phyloP scores from a whole-genome alignment of 1,140 invertebrate species.

The Musca vetustissima region DNA sequence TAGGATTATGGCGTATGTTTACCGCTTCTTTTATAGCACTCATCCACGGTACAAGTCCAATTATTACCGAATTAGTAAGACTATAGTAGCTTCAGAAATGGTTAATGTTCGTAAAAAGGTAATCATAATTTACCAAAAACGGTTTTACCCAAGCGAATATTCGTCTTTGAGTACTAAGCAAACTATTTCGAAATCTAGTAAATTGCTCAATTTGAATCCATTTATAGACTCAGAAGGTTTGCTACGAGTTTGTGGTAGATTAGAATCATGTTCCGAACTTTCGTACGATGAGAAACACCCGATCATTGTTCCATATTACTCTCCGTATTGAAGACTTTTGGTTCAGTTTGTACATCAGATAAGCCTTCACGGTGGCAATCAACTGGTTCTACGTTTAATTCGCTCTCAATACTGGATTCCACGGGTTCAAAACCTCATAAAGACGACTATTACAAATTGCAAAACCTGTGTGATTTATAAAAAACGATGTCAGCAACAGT shows the following conservation, averaged over 20 bases:
- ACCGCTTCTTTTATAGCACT: no score
- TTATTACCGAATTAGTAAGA: no score
- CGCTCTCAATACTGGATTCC: not conserved
- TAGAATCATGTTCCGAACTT: not conserved
- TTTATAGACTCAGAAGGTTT: not conserved
- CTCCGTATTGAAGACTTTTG: not conserved
- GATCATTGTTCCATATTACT: not conserved
- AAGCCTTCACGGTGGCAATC: not conserved
- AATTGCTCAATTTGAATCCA: not conserved
- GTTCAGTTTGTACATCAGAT: not conserved
- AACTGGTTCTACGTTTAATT: not conserved
- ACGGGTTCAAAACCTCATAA: not conserved
- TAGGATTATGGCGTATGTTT: no score
- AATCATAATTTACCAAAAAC: no score
- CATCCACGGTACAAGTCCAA: not conserved
- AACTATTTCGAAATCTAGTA: not conserved
- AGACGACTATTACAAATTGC: not conserved
- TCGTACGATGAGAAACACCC: not conserved
- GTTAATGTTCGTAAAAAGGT: no score
- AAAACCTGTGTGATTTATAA: not conserved
- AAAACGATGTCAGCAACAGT: not conserved
- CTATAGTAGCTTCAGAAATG: no score
- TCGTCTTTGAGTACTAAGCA: no score
- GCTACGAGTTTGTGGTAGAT: not conserved
- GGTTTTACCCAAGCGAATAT: no score